Evolutionary conservation across 2,797 vertebrate species (phyloP), one percentile per base, ranked within the genome.

Genomic region (Gymnoscopelus braueri): DNA sequence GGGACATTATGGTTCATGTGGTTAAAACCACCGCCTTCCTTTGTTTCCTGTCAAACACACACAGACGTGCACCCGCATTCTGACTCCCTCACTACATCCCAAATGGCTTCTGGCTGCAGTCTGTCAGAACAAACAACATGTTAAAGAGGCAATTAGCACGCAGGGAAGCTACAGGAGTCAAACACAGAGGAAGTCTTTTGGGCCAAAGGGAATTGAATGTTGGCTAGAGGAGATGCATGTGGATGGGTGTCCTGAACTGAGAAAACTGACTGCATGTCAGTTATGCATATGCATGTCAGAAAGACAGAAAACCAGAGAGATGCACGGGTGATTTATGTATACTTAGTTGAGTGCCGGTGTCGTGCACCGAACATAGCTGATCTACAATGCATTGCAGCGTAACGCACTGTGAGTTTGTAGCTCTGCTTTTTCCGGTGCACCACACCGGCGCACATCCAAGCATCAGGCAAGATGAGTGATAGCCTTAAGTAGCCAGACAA

Each of bases 151-250:
- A 54, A 65, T 32, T 11, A 23, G 59, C 39, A 26, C 5, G 2
- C 14, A 50, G 48, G 59, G 50, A 67, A 83, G 59, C 65, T 64
- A 62, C 1, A 63, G 73, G 55, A 72, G 78, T 56, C 66, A 70
- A 63, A 78, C 74, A 65, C 15, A 14, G 57, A 59, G 53, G 39
- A 44, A 10, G 39, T 10, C 0, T 44, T 44, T 9, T 8, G 39
- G 83, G 74, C 79, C 71, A 82, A 65, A 78, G 75, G 44, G 74
- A 65, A 83, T 70, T 54, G 74, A 47, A 72, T 67, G 49, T 23
- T 13, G 47, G 55, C 26, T 54, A 74, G 68, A 62, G 60, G 66
- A 77, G 79, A 75, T 63, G 60, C 59, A 60, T 29, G 70, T 0
- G 29, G 55, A 79, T 60, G 72, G 15, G 61, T 66, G 69, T 68